phyloP scores from a whole-genome alignment of 2,797 vertebrate genomes.

The Rhyacichthys aspro region DNA sequence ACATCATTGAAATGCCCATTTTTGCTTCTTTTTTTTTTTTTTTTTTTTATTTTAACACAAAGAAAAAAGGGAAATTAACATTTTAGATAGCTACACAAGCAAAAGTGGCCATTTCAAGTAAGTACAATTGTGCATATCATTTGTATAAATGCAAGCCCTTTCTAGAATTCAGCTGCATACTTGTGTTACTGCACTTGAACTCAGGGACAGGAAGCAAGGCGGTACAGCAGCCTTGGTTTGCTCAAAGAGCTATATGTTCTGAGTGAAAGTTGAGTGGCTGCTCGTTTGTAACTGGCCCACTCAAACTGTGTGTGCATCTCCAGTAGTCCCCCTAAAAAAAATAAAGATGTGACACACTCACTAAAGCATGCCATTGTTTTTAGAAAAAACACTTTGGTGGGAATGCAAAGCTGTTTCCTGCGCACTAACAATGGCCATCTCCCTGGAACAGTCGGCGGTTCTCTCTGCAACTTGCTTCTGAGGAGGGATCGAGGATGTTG shows the following conservation, averaged over 20 bases:
- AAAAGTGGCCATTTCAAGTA: no score
- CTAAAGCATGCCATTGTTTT: slow-evolving; percentile 77
- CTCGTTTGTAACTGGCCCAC: slow-evolving; percentile 6
- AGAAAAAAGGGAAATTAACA: no score
- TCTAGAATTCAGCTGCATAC: no score
- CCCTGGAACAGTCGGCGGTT: slow-evolving; percentile 66
- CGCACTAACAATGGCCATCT: slow-evolving; percentile 71
- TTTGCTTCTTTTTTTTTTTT: no score
- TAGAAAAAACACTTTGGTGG: slow-evolving; percentile 69
- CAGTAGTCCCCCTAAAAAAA: slow-evolving; percentile 6
- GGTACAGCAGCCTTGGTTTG: neutral
- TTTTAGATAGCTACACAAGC: no score
- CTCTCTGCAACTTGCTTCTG: slow-evolving; percentile 56
- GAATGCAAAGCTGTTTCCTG: slow-evolving; percentile 80
- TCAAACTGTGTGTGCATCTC: slow-evolving; percentile 2
- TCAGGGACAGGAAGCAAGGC: neutral
- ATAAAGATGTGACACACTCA: slow-evolving; percentile 46
- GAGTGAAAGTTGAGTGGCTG: neutral
- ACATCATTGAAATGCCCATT: no score
- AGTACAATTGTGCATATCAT: no score
- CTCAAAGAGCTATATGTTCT: neutral
- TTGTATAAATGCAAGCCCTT: no score
- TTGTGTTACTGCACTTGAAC: no score
- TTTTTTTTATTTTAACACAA: no score
- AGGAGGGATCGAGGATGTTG: slow-evolving; percentile 67